phyloP scores from a whole-genome alignment of 1,140 invertebrate genomes.

The Pseudomyrmex dendroicus region DNA sequence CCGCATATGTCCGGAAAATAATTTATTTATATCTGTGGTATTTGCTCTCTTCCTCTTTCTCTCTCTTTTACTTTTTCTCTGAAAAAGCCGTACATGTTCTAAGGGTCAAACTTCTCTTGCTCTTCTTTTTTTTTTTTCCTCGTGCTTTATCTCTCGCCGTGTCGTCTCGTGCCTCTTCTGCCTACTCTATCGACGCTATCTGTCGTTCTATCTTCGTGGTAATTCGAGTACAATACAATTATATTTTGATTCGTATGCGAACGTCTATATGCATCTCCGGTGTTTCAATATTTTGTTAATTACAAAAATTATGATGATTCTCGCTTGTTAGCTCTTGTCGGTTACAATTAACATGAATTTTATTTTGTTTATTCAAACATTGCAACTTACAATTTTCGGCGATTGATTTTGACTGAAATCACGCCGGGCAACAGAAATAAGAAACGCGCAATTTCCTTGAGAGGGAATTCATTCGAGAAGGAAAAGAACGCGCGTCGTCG shows the following conservation, averaged over 20 bases:
- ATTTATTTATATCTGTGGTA: no score
- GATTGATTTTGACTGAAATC: no score
- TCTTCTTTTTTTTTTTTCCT: slow-evolving; percentile 47
- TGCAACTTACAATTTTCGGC: no score
- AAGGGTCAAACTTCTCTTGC: slow-evolving; percentile 18
- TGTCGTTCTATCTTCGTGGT: neutral
- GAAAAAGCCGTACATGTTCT: slow-evolving; percentile 51
- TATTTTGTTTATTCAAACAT: no score
- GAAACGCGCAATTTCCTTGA: slow-evolving; percentile 29
- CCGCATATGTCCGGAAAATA: no score
- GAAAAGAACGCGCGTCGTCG: slow-evolving; percentile 2
- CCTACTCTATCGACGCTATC: neutral
- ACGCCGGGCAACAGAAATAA: neutral
- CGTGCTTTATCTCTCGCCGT: slow-evolving; percentile 47
- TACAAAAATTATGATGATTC: no score
- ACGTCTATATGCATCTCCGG: no score
- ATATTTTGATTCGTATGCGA: no score
- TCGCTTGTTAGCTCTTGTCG: no score
- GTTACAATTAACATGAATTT: no score
- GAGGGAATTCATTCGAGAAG: slow-evolving; percentile 16
- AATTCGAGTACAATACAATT: no score
- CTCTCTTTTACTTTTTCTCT: slow-evolving; percentile 46
- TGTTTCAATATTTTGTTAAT: no score
- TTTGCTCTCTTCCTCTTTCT: slow-evolving; percentile 42
- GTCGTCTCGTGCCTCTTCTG: slow-evolving; percentile 47